Conservation (phyloP, 2,888 invertebrate species). For the Keiferia lycopersicella region DNA sequence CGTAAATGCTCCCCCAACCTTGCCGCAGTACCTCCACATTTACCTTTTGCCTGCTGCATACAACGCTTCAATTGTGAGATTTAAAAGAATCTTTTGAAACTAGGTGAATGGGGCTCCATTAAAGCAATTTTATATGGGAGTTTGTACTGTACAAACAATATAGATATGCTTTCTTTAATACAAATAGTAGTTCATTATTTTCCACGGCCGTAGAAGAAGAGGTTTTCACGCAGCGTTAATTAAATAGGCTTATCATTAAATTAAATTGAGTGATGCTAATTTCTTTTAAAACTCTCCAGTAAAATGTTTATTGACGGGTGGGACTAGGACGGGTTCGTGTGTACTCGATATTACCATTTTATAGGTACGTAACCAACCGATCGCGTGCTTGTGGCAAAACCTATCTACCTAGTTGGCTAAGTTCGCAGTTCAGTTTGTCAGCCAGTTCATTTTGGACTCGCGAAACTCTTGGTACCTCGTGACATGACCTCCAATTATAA, state of each 20-base stretch:
- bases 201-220: slow-evolving; percentile 18
- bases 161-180: slow-evolving; percentile 21
- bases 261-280: slow-evolving; percentile 8
- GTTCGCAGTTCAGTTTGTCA: slow-evolving; percentile 61
- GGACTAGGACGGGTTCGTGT: slow-evolving; percentile 44
- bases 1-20: slow-evolving; percentile 58
- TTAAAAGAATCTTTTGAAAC: slow-evolving; percentile 18
- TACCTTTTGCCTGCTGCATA: slow-evolving; percentile 28
- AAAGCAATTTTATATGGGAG: slow-evolving; percentile 19
- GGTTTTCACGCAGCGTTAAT: slow-evolving; percentile 10
- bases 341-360: slow-evolving; percentile 54
- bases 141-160: slow-evolving; percentile 18
- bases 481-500: slow-evolving; percentile 38
- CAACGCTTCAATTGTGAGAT: slow-evolving; percentile 15
- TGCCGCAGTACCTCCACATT: slow-evolving; percentile 22
- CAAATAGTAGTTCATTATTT: slow-evolving; percentile 17
- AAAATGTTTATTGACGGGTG: slow-evolving; percentile 28
- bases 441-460: slow-evolving; percentile 68
- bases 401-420: slow-evolving; percentile 71
- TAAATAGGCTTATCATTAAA: slow-evolving; percentile 10
- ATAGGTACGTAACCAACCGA: slow-evolving; percentile 49
- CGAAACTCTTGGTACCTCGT: slow-evolving; percentile 61
- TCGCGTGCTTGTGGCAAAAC: slow-evolving; percentile 73
- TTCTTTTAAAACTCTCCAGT: slow-evolving; percentile 14
- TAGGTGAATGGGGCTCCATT: slow-evolving; percentile 22